These are phyloP conservation scores for Spisula subtruncata DNA, from an alignment of 2,888 invertebrate genomes.

Conservation along the genomic window DNA sequence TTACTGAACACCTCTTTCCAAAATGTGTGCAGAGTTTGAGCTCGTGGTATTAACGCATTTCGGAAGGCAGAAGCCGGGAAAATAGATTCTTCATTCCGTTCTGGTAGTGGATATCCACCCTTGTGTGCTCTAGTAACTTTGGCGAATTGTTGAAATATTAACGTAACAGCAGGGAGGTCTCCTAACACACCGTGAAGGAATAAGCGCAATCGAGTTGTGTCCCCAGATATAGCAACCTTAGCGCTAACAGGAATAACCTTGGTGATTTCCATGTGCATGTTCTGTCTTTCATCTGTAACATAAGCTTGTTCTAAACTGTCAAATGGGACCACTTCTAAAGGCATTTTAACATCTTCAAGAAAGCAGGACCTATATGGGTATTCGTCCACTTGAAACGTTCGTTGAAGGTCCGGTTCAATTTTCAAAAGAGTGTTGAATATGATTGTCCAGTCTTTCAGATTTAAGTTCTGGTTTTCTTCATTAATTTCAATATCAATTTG, in stretches of 20 bases:
- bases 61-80: conserved; percentile 31
- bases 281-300: conserved; percentile 43
- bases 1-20: conserved; percentile 29
- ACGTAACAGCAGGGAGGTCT: conserved; percentile 39
- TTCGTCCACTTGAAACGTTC: conserved; percentile 36
- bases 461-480: conserved; percentile 27
- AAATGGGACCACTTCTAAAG: conserved; percentile 43
- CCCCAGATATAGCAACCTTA: conserved; percentile 35
- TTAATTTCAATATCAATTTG: conserved; percentile 52
- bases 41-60: conserved; percentile 32
- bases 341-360: conserved; percentile 16
- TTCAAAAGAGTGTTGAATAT: conserved; percentile 51
- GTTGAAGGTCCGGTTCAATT: conserved; percentile 55
- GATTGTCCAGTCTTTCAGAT: conserved; percentile 39
- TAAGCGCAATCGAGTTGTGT: conserved; percentile 38
- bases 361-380: conserved; percentile 9
- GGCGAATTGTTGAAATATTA: conserved; percentile 45
- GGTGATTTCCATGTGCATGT: conserved; percentile 40
- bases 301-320: conserved; percentile 28
- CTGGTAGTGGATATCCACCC: conserved; percentile 33
- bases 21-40: conserved; percentile 19
- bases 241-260: conserved; percentile 52
- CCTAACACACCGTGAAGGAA: conserved; percentile 41
- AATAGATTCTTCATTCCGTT: conserved; percentile 6
- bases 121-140: neutral